Evolutionary conservation across 2,888 invertebrate genomes (phyloP).

Genomic region (Napeogenes inachia): DNA sequence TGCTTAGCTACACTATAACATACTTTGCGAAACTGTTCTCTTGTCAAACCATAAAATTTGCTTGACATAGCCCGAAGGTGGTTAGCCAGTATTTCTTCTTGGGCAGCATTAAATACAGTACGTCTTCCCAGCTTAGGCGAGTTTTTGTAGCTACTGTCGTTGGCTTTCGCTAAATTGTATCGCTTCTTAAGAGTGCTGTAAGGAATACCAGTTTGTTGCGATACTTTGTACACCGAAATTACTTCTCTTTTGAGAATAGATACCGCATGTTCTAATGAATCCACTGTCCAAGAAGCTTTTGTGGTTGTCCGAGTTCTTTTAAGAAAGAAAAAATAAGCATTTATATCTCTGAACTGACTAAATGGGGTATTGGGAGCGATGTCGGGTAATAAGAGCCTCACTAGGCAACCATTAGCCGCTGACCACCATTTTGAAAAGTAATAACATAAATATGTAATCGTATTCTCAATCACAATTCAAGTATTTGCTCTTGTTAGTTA

Average conservation of each 20-base stretch:
- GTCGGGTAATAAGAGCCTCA: too few species aligned
- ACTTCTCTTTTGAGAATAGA: slow-evolving; percentile 11
- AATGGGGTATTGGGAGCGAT: too few species aligned
- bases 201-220: slow-evolving; percentile 11
- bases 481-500: slow-evolving; percentile 14
- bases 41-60: slow-evolving; percentile 33
- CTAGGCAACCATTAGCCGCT: too few species aligned
- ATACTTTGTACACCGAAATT: slow-evolving; percentile 15
- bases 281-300: slow-evolving; percentile 16
- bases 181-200: neutral
- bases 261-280: slow-evolving; percentile 13
- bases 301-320: slow-evolving; percentile 1
- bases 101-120: slow-evolving; percentile 31
- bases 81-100: slow-evolving; percentile 31
- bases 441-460: slow-evolving; percentile 7
- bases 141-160: neutral
- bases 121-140: neutral
- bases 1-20: slow-evolving; percentile 30
- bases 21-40: slow-evolving; percentile 31
- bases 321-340: neutral
- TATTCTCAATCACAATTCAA: slow-evolving; percentile 14
- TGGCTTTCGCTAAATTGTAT: neutral
- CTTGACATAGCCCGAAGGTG: slow-evolving; percentile 30
- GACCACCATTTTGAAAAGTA: neutral
- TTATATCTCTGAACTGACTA: neutral